These are phyloP conservation scores for Chironex yamaguchii DNA, from an alignment of 30 jellyfish, hydroid and myxozoan species.

Conservation along the genomic window DNA sequence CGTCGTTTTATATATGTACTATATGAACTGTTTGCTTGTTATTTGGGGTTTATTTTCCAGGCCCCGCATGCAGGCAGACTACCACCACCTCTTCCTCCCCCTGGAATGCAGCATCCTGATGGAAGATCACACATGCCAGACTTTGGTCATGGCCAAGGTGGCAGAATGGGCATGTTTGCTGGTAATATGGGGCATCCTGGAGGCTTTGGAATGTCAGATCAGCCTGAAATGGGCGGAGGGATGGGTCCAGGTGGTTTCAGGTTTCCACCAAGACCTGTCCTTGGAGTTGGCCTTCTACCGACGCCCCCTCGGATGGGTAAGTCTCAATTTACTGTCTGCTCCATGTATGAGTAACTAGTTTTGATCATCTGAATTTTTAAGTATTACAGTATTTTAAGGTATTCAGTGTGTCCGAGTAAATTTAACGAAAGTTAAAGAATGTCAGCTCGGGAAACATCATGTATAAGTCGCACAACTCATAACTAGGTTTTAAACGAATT, in stretches of 20 bases:
- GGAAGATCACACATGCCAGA: background rate
- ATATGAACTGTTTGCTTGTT: too few relatives aligned
- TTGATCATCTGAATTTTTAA: too few relatives aligned
- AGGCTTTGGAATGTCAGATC: background rate
- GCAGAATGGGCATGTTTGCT: background rate
- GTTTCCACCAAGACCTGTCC: background rate
- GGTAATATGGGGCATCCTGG: background rate
- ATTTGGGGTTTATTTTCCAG: too few relatives aligned
- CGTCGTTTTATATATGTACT: too few relatives aligned
- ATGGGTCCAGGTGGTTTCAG: background rate
- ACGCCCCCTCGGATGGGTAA: background rate
- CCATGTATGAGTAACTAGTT: too few relatives aligned
- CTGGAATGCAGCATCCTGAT: conserved; percentile 97
- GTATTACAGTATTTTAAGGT: too few relatives aligned
- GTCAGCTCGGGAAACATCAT: too few relatives aligned
- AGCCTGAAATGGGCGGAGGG: background rate
- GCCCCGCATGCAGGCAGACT: conserved; percentile 41
- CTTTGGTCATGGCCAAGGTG: background rate
- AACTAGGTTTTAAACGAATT: too few relatives aligned
- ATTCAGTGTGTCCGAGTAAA: too few relatives aligned
- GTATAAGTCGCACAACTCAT: too few relatives aligned
- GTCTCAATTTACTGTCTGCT: too few relatives aligned
- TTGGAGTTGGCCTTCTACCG: background rate
- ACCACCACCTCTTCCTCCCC: conserved; percentile 99
- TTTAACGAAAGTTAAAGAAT: too few relatives aligned